These are phyloP conservation scores for Mormoops blainvillei DNA, from an alignment of 2,113 vertebrate genomes.

Conservation along the genomic window DNA sequence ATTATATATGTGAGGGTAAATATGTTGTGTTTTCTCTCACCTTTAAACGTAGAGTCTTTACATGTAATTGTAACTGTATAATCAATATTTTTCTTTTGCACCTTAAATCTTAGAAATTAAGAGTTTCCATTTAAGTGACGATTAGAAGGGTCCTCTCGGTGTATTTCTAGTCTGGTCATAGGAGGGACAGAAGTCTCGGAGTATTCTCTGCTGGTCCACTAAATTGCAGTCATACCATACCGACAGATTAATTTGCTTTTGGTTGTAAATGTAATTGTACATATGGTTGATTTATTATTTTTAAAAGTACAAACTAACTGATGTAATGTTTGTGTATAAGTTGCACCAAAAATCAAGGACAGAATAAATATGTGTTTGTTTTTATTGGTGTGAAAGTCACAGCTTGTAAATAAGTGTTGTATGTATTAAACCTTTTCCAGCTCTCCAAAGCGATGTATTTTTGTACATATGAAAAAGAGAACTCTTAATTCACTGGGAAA, in stretches of 20 bases:
- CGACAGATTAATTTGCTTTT: slow-evolving; percentile 68
- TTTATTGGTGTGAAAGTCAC: slow-evolving; percentile 68
- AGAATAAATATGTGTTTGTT: slow-evolving; percentile 71
- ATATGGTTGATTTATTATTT: slow-evolving; percentile 82
- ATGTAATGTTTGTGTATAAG: slow-evolving; percentile 77
- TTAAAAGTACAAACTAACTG: slow-evolving; percentile 76
- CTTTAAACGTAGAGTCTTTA: slow-evolving; percentile 28
- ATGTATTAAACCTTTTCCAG: slow-evolving; percentile 67
- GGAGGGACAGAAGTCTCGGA: slow-evolving; percentile 13
- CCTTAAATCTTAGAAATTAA: slow-evolving; percentile 57
- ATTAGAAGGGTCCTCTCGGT: neutral
- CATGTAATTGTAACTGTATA: slow-evolving; percentile 33
- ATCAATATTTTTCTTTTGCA: slow-evolving; percentile 53
- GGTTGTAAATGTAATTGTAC: slow-evolving; percentile 86
- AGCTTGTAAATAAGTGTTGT: slow-evolving; percentile 72
- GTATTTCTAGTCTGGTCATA: neutral
- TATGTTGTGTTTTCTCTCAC: slow-evolving; percentile 36
- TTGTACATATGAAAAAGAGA: slow-evolving; percentile 67
- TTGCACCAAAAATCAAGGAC: slow-evolving; percentile 76
- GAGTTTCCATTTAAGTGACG: neutral
- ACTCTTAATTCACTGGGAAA: slow-evolving; percentile 30
- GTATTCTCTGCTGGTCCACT: slow-evolving; percentile 28
- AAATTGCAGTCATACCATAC: slow-evolving; percentile 63
- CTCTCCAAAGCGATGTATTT: slow-evolving; percentile 72
- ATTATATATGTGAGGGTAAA: slow-evolving; percentile 41